These are phyloP conservation scores for Selene dorsalis DNA, from an alignment of 2,797 vertebrate genomes.

Conservation along the genomic window DNA sequence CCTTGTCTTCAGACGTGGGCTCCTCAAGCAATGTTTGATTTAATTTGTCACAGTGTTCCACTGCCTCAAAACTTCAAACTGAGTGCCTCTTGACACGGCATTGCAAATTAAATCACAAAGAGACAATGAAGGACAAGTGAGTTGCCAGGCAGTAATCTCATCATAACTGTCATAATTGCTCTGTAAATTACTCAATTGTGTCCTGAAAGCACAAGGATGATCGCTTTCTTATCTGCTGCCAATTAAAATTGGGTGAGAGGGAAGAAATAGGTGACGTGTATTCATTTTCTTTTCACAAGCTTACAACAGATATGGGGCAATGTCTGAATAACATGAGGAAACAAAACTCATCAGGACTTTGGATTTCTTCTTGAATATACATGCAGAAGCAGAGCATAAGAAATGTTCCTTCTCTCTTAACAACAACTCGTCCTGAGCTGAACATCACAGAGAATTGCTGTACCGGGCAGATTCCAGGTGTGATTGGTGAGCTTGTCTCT, in stretches of 20 bases:
- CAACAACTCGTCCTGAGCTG: neutral
- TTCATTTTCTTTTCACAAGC: conserved; percentile 4
- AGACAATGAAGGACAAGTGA: conserved; percentile 45
- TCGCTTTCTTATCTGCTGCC: conserved; percentile 19
- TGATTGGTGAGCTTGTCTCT: neutral
- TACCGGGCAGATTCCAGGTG: neutral
- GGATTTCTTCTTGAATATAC: neutral
- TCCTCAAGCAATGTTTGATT: conserved; percentile 18
- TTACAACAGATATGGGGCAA: neutral
- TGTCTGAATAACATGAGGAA: neutral
- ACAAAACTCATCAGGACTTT: too few relatives aligned
- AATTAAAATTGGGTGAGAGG: neutral
- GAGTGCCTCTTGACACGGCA: conserved; percentile 45
- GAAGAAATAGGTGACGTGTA: neutral
- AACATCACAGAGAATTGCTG: neutral
- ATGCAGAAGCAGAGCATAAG: too few relatives aligned
- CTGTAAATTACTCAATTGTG: conserved; percentile 29
- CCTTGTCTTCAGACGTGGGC: neutral
- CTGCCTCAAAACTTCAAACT: conserved; percentile 9
- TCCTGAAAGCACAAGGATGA: conserved; percentile 10
- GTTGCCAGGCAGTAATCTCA: conserved; percentile 47
- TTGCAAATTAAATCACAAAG: conserved; percentile 56
- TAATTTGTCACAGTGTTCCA: conserved; percentile 29
- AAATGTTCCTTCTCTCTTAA: too few relatives aligned
- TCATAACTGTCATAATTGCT: conserved; percentile 38